Conservation (phyloP, 2,113 vertebrate species). For the Hemiprocne comata region DNA sequence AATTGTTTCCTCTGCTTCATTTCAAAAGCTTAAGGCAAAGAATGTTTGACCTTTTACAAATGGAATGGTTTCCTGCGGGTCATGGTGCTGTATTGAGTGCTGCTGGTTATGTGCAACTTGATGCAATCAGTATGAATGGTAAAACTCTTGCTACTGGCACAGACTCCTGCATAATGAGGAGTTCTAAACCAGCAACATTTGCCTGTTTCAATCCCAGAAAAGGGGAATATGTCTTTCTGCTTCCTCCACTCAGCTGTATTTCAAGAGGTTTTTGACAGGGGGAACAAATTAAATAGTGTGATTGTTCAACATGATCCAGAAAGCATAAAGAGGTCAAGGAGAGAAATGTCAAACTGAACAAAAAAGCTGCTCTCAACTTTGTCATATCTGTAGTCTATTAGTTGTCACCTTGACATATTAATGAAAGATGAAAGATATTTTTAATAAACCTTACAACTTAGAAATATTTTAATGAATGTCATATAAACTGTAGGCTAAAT, state of each 20-base stretch:
- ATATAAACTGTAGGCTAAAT: not conserved
- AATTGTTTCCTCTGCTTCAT: conserved; percentile 79
- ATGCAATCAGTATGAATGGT: conserved; percentile 80
- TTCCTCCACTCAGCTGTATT: not conserved
- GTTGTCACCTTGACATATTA: conserved; percentile 1
- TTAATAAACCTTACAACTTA: not conserved
- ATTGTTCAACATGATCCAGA: conserved; percentile 7
- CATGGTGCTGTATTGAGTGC: conserved; percentile 73
- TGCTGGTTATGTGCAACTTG: conserved; percentile 76
- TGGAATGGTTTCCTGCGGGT: conserved; percentile 76
- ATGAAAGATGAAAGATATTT: not conserved
- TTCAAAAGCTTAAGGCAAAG: conserved; percentile 76
- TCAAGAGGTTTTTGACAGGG: not conserved
- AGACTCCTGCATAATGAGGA: conserved; percentile 73
- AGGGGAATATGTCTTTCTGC: conserved; percentile 41
- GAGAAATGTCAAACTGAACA: conserved; percentile 11
- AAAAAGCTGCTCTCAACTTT: not conserved
- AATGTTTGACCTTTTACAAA: conserved; percentile 79
- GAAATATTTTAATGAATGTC: not conserved
- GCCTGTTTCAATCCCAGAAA: conserved; percentile 74
- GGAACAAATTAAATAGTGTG: conserved; percentile 28
- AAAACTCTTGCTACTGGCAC: conserved; percentile 73
- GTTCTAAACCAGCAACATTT: conserved; percentile 80
- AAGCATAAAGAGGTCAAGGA: not conserved
- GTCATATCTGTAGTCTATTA: not conserved